Percentiles rank a stretch among this genome's conserved stretches.
Conservation (phyloP, 2,797 vertebrate species). For the Phrynocephalus forsythii region DNA sequence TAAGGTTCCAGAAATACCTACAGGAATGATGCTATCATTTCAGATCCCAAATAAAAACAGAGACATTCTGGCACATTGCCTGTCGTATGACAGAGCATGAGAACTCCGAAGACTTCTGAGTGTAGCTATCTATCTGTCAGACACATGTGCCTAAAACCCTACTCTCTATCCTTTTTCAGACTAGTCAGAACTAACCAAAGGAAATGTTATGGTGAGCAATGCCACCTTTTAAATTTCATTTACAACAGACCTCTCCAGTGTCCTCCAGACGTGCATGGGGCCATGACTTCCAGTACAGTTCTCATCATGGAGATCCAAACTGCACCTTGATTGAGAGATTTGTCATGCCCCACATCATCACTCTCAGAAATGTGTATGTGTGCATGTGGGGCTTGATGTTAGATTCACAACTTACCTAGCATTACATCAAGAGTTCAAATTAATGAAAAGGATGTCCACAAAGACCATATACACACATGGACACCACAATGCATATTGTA, state of each 20-base stretch:
- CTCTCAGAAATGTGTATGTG: neutral
- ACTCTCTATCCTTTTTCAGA: neutral
- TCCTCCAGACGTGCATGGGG: neutral
- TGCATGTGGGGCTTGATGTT: neutral
- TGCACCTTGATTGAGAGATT: neutral
- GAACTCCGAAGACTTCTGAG: conserved; percentile 69
- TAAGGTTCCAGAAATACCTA: conserved; percentile 72
- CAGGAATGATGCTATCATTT: conserved; percentile 69
- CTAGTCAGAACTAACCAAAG: neutral
- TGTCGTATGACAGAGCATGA: conserved; percentile 63
- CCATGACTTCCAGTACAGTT: neutral
- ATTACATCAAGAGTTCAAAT: neutral
- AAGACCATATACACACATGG: too few relatives aligned
- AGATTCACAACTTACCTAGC: neutral
- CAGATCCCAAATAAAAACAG: conserved; percentile 68
- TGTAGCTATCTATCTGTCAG: conserved; percentile 58
- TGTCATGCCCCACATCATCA: neutral
- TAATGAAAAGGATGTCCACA: neutral
- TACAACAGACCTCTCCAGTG: neutral
- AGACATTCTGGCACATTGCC: conserved; percentile 76
- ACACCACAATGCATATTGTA: neutral
- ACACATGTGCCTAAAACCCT: conserved; percentile 5
- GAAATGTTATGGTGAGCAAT: neutral
- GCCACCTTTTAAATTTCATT: neutral
- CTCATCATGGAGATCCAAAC: neutral